Percentiles rank a stretch among this genome's conserved stretches.
Evolutionary conservation across 2,888 invertebrate genomes (phyloP).

Genomic region (Apotomis betuletana): DNA sequence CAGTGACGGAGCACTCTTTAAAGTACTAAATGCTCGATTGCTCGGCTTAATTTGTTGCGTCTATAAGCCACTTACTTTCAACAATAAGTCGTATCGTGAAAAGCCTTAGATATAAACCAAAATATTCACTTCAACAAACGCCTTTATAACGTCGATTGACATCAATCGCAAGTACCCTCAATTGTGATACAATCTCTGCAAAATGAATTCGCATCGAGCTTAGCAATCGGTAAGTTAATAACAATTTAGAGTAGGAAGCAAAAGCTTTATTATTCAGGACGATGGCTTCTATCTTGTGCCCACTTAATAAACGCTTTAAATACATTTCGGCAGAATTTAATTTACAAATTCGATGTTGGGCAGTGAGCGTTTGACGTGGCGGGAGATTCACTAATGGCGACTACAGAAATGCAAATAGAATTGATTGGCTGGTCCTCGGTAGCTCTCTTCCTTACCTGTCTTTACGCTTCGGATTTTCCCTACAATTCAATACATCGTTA

Average conservation of each 20-base stretch:
- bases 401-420: constrained; percentile 69
- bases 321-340: constrained; percentile 59
- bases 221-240: constrained; percentile 56
- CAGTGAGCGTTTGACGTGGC: constrained; percentile 47
- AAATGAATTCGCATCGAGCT: constrained; percentile 51
- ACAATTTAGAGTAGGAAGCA: constrained; percentile 57
- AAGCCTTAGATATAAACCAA: not conserved
- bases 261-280: constrained; percentile 57
- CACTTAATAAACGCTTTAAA: constrained; percentile 59
- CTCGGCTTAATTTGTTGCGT: too few relatives aligned
- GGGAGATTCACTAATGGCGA: constrained; percentile 59
- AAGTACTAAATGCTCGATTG: too few relatives aligned
- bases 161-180: constrained; percentile 12
- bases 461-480: constrained; percentile 45
- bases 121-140: not conserved
- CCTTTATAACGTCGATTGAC: constrained; percentile 3
- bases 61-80: too few relatives aligned
- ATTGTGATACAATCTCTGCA: constrained; percentile 11
- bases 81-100: not conserved
- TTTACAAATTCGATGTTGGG: constrained; percentile 42
- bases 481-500: constrained; percentile 39
- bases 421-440: constrained; percentile 63
- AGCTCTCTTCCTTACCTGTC: constrained; percentile 48
- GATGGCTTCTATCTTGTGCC: constrained; percentile 51
- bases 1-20: too few relatives aligned